Percentiles rank a stretch among this genome's conserved stretches.
phyloP scores from a whole-genome alignment of 1,140 invertebrate species.

The Philotrypesis tridentata region DNA sequence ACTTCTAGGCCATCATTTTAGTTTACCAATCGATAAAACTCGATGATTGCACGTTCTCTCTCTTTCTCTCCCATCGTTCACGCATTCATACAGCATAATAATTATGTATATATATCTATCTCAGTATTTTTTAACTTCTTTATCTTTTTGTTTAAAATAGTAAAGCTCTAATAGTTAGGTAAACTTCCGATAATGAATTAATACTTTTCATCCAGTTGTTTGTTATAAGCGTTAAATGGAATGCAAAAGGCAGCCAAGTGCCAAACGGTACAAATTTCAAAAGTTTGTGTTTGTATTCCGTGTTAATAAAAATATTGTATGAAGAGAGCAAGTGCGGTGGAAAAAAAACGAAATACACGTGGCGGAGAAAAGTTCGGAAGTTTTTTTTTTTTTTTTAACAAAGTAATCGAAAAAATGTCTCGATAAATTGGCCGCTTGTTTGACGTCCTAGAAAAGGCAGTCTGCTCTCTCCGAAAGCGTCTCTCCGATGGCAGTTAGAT shows the following conservation, averaged over 20 bases:
- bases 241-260: conserved; percentile 44
- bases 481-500: conserved; percentile 34
- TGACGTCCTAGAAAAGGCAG: conserved; percentile 28
- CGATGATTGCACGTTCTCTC: conserved; percentile 22
- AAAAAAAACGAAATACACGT: background rate
- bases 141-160: conserved; percentile 13
- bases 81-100: background rate
- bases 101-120: background rate
- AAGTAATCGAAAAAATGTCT: background rate
- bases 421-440: conserved; percentile 34
- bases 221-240: conserved; percentile 11
- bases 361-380: conserved; percentile 6
- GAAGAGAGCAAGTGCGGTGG: background rate
- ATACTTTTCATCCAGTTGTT: conserved; percentile 21
- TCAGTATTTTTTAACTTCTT: background rate
- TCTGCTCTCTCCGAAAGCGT: conserved; percentile 22
- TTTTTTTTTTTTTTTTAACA: background rate
- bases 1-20: conserved; percentile 22
- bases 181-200: conserved; percentile 1
- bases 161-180: conserved; percentile 27
- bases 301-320: background rate
- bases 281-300: background rate
- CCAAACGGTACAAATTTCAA: conserved; percentile 41
- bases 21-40: conserved; percentile 7
- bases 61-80: background rate